Percentiles rank a stretch among this genome's conserved stretches.
phyloP scores from a whole-genome alignment of 2,888 invertebrate genomes.

The Dendrolimus houi region DNA sequence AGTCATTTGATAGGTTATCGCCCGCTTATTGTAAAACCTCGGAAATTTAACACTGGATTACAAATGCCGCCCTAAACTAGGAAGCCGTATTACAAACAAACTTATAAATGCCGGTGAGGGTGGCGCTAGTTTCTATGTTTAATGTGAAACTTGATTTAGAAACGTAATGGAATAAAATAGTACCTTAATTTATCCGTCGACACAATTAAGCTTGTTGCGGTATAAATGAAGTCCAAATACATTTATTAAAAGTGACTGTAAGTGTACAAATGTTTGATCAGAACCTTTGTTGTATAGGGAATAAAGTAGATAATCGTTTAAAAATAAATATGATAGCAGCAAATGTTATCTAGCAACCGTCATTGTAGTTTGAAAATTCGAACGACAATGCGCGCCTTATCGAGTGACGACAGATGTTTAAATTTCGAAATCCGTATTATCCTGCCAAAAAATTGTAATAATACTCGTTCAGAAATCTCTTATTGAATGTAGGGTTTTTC shows the following conservation, averaged over 20 bases:
- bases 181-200: neutral
- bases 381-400: slow-evolving; percentile 47
- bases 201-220: neutral
- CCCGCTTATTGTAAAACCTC: slow-evolving; percentile 17
- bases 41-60: slow-evolving; percentile 27
- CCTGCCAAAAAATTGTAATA: slow-evolving; percentile 44
- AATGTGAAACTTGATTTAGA: neutral
- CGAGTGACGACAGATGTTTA: slow-evolving; percentile 62
- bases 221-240: neutral
- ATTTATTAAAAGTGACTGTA: neutral
- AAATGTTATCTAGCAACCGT: slow-evolving; percentile 17
- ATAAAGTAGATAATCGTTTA: neutral
- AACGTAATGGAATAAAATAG: neutral
- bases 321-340: neutral
- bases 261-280: neutral
- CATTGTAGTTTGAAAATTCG: slow-evolving; percentile 28
- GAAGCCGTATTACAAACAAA: slow-evolving; percentile 26
- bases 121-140: neutral
- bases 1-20: slow-evolving; percentile 19
- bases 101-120: slow-evolving; percentile 10
- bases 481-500: neutral
- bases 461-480: slow-evolving; percentile 26
- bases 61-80: slow-evolving; percentile 17
- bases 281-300: neutral
- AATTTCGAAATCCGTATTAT: slow-evolving; percentile 55